phyloP scores from a whole-genome alignment of 2,888 invertebrate genomes.

The Deilephila porcellus region DNA sequence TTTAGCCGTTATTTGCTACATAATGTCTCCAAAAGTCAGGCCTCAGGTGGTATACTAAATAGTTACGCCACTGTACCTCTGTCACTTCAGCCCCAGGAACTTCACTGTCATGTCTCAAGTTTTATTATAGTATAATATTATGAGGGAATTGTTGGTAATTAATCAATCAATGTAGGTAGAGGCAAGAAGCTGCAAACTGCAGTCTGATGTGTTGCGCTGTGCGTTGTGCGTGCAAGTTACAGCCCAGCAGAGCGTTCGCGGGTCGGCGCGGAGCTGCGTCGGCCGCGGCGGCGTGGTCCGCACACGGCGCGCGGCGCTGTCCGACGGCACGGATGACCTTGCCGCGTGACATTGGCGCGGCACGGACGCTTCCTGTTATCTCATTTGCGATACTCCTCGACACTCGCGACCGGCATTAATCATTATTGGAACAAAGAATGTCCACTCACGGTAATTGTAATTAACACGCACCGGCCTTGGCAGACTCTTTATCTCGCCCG shows the following conservation, averaged over 20 bases:
- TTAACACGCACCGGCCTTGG: conserved; percentile 77
- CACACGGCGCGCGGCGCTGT: conserved; percentile 22
- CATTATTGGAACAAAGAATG: conserved; percentile 84
- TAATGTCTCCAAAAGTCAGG: too few species aligned
- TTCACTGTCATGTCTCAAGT: too few species aligned
- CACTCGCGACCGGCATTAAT: conserved; percentile 78
- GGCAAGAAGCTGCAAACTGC: too few species aligned
- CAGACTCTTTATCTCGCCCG: conserved; percentile 64
- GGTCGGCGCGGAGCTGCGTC: not conserved
- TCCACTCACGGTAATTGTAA: conserved; percentile 84
- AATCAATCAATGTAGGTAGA: too few species aligned
- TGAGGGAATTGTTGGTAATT: too few species aligned
- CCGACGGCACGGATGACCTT: conserved; percentile 59
- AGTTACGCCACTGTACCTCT: too few species aligned
- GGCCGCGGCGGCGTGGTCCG: not conserved
- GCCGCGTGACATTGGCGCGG: conserved; percentile 75
- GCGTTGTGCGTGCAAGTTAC: not conserved
- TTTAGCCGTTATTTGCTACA: too few species aligned
- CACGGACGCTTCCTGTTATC: conserved; percentile 82
- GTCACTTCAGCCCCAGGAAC: too few species aligned
- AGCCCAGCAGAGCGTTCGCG: not conserved
- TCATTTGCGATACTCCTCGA: conserved; percentile 76
- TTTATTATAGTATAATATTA: too few species aligned
- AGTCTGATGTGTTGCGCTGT: not conserved
- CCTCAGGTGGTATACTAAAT: too few species aligned